Conservation (phyloP, 2,888 invertebrate genomes). For the Elegia similella region DNA sequence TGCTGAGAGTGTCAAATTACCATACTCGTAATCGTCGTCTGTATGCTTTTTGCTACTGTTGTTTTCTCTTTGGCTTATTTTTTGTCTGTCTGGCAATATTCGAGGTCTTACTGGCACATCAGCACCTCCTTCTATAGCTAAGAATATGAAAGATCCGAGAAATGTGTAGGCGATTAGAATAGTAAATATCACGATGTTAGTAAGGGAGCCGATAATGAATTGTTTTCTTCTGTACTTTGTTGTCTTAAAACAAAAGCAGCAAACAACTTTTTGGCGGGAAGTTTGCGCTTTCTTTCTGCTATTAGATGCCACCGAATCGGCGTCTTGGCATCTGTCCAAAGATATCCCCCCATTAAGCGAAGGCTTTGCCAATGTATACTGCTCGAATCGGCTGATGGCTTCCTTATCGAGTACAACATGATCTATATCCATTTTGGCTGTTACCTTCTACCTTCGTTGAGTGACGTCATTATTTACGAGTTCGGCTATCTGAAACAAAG, state of each 20-base stretch:
- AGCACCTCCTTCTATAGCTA: constrained; percentile 89
- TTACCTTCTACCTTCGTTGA: constrained; percentile 53
- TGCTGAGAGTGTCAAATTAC: constrained; percentile 66
- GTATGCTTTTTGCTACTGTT: constrained; percentile 58
- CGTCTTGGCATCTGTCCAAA: constrained; percentile 80
- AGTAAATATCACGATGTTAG: constrained; percentile 91
- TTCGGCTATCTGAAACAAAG: constrained; percentile 67
- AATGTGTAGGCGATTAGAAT: constrained; percentile 90
- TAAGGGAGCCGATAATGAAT: constrained; percentile 87
- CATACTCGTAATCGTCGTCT: constrained; percentile 66
- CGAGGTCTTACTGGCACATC: constrained; percentile 77
- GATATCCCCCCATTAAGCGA: constrained; percentile 75
- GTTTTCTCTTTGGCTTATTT: constrained; percentile 76
- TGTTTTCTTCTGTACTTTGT: constrained; percentile 80
- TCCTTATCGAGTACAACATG: constrained; percentile 77
- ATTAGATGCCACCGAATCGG: constrained; percentile 74
- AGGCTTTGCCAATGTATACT: constrained; percentile 75
- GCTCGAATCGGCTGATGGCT: constrained; percentile 76
- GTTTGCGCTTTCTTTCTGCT: constrained; percentile 74
- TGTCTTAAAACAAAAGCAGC: constrained; percentile 80
- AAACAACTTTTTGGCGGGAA: constrained; percentile 76
- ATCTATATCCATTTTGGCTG: constrained; percentile 72
- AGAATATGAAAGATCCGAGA: constrained; percentile 89
- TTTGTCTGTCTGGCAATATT: constrained; percentile 75
- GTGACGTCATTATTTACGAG: constrained; percentile 55